These are phyloP conservation scores for Sinotaia quadrata DNA, from an alignment of 2,888 invertebrate species.

Conservation along the genomic window DNA sequence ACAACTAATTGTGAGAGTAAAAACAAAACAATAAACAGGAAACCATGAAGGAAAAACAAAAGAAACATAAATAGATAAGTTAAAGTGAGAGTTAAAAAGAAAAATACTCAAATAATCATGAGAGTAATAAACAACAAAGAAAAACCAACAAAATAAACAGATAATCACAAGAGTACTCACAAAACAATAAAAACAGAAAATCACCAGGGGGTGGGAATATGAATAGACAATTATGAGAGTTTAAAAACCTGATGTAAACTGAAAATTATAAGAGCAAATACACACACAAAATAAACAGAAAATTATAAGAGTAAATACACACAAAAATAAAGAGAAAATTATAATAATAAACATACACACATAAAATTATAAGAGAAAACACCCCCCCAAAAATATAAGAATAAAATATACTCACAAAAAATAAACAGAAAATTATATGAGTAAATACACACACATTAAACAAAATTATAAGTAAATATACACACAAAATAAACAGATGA, in stretches of 20 bases:
- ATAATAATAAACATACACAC: background rate
- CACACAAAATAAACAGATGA: background rate
- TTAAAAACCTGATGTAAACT: background rate
- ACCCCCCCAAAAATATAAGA: background rate
- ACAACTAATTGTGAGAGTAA: background rate
- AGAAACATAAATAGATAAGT: no score
- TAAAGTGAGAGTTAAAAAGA: background rate
- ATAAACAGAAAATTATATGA: background rate
- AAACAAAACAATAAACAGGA: background rate
- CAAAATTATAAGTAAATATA: background rate
- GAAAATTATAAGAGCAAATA: background rate
- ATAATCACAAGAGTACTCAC: background rate
- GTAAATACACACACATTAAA: background rate
- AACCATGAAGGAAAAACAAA: no score
- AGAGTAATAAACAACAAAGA: background rate
- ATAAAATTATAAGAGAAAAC: background rate
- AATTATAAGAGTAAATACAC: background rate
- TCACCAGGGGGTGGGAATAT: background rate
- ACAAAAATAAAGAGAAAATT: background rate
- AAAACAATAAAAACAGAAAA: background rate
- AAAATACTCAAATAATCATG: background rate
- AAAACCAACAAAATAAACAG: background rate
- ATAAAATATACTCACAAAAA: background rate
- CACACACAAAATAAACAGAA: background rate
- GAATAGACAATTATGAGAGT: background rate